These are phyloP conservation scores for Girardia tigrina DNA, from an alignment of 2,888 invertebrate species.

Conservation along the genomic window DNA sequence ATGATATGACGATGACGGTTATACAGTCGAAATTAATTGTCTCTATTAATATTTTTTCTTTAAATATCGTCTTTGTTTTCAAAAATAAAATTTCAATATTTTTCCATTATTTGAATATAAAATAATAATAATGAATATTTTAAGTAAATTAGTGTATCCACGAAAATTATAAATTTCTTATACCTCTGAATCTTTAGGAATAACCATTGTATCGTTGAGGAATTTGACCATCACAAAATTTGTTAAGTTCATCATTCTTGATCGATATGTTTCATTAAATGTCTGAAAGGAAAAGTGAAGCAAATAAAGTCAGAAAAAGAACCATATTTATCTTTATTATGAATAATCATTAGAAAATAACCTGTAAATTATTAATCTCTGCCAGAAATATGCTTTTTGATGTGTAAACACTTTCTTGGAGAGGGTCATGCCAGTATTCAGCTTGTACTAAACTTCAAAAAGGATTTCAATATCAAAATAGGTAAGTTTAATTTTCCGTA, in stretches of 20 bases:
- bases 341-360: constrained; percentile 39
- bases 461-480: too few species aligned
- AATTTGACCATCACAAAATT: constrained; percentile 82
- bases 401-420: constrained; percentile 65
- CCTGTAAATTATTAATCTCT: constrained; percentile 81
- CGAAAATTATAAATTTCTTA: constrained; percentile 47
- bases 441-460: constrained; percentile 63
- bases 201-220: constrained; percentile 72
- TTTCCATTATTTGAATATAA: too few species aligned
- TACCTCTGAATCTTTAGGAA: constrained; percentile 69
- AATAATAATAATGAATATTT: too few species aligned
- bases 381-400: constrained; percentile 69
- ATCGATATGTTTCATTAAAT: constrained; percentile 56
- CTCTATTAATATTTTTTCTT: too few species aligned
- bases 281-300: constrained; percentile 40
- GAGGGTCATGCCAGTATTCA: constrained; percentile 95
- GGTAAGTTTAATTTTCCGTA: too few species aligned
- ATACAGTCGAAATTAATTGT: too few species aligned
- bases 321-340: too few species aligned
- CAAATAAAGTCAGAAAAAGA: too few species aligned
- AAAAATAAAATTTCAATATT: too few species aligned
- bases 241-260: constrained; percentile 63
- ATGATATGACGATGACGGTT: too few species aligned
- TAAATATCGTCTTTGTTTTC: too few species aligned
- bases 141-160: too few species aligned